These are phyloP conservation scores for Cirrhinus mrigala DNA, from an alignment of 2,797 vertebrate species.

Conservation along the genomic window DNA sequence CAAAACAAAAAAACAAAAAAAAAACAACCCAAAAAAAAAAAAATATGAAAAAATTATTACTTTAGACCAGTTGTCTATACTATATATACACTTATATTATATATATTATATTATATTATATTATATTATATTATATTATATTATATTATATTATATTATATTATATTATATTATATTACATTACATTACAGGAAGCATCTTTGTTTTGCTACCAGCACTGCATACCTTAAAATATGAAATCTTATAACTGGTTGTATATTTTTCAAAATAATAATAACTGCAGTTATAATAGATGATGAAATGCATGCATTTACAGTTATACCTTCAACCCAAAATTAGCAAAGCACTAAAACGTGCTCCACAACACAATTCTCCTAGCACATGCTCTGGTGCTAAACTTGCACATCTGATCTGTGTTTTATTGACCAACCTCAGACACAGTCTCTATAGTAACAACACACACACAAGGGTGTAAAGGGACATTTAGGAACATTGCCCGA, in stretches of 20 bases:
- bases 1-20: too few relatives aligned
- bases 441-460: conserved; percentile 64
- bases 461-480: conserved; percentile 58
- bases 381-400: conserved; percentile 47
- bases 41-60: too few relatives aligned
- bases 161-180: not conserved
- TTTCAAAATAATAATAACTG: not conserved
- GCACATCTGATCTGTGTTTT: conserved; percentile 56
- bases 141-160: not conserved
- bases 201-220: not conserved
- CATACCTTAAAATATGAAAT: not conserved
- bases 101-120: not conserved
- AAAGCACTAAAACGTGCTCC: conserved; percentile 10
- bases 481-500: conserved; percentile 56
- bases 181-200: not conserved
- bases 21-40: too few relatives aligned
- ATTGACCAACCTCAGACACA: conserved; percentile 56
- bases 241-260: not conserved
- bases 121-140: not conserved
- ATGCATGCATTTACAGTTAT: not conserved
- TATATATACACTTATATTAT: not conserved
- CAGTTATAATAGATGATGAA: not conserved
- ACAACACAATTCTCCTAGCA: conserved; percentile 9
- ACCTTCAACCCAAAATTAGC: not conserved
- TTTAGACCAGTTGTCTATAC: not conserved